Conservation (phyloP, 1,140 invertebrate species). For the Drosophila nannoptera region DNA sequence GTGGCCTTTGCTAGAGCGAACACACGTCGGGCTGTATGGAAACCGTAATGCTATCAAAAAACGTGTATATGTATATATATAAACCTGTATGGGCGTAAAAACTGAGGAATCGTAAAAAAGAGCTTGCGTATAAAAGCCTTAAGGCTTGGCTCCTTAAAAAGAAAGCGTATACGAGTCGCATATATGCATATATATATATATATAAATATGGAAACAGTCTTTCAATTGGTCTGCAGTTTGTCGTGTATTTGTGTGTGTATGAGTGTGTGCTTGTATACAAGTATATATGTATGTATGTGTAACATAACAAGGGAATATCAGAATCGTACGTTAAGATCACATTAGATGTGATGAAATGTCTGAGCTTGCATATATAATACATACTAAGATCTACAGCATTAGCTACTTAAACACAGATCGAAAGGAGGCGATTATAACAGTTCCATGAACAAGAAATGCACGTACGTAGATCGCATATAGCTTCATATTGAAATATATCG, state of each 20-base stretch:
- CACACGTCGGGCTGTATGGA: background rate
- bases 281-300: conserved; percentile 11
- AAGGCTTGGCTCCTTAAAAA: background rate
- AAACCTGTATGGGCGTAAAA: background rate
- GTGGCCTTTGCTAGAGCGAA: no score
- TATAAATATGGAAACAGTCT: conserved; percentile 11
- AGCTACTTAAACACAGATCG: background rate
- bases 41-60: conserved; percentile 3
- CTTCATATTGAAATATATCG: conserved; percentile 2
- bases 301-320: background rate
- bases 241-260: conserved; percentile 10
- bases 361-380: conserved; percentile 3
- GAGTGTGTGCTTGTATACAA: no score
- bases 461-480: conserved; percentile 17
- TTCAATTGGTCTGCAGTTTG: conserved; percentile 10
- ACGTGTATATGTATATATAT: background rate
- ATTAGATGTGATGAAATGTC: conserved; percentile 37
- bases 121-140: background rate
- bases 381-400: background rate
- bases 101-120: background rate
- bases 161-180: background rate
- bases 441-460: conserved; percentile 29
- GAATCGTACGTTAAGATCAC: conserved; percentile 11
- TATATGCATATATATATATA: conserved; percentile 16
- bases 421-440: conserved; percentile 9